These are phyloP conservation scores for Folsomia candida DNA, from an alignment of 2,888 invertebrate genomes.

Conservation along the genomic window DNA sequence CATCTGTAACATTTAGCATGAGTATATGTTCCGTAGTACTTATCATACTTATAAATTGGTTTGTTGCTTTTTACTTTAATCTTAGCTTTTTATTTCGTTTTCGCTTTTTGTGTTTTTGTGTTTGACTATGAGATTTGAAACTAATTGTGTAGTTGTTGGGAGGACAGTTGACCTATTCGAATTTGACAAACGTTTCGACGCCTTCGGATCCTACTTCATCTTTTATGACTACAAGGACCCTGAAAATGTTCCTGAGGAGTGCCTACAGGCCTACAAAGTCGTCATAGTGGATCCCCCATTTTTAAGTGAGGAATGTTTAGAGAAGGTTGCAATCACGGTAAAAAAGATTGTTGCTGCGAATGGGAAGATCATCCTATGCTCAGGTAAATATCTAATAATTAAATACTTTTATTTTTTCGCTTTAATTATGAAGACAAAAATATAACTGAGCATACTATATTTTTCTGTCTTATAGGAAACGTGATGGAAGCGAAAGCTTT, in stretches of 20 bases:
- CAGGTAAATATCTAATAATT: constrained; percentile 60
- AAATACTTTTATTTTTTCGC: background rate
- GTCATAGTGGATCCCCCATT: constrained; percentile 94
- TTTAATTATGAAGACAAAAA: too few relatives aligned
- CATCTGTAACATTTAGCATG: too few relatives aligned
- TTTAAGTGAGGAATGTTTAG: constrained; percentile 85
- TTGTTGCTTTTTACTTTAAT: too few relatives aligned
- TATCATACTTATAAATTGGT: too few relatives aligned
- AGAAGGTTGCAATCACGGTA: constrained; percentile 76
- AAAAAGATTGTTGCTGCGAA: constrained; percentile 65
- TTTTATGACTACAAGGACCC: constrained; percentile 86
- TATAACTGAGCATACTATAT: constrained; percentile 15
- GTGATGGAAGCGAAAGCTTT: constrained; percentile 71
- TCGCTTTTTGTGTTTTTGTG: too few relatives aligned
- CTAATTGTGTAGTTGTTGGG: constrained; percentile 52
- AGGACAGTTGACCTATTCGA: constrained; percentile 71
- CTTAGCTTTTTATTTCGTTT: too few relatives aligned
- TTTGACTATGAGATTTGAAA: constrained; percentile 11
- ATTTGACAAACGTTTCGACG: constrained; percentile 78
- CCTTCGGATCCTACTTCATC: constrained; percentile 73
- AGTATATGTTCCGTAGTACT: too few relatives aligned
- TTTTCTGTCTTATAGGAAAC: constrained; percentile 60
- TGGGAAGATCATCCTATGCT: constrained; percentile 78
- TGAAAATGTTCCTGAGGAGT: constrained; percentile 64
- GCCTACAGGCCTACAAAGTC: constrained; percentile 68